Percentiles rank a stretch among this genome's conserved stretches.
These are phyloP conservation scores for Onchidella celtica DNA, from an alignment of 2,888 invertebrate genomes.

Conservation along the genomic window DNA sequence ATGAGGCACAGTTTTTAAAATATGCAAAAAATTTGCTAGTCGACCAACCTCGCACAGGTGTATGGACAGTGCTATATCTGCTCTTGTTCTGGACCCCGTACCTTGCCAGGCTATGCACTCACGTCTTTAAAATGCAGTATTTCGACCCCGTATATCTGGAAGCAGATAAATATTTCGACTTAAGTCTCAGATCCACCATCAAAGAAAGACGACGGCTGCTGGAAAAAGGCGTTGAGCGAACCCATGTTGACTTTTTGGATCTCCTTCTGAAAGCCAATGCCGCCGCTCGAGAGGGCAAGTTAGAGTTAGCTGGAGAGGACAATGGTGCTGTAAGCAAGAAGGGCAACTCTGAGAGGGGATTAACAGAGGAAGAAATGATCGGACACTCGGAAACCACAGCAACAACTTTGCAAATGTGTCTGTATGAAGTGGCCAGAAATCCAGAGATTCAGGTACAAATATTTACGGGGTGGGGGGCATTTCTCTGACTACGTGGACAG, in stretches of 20 bases:
- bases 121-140: conserved; percentile 12
- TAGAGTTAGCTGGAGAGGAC: conserved; percentile 5
- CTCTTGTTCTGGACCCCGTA: background rate
- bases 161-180: conserved; percentile 25
- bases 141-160: conserved; percentile 18
- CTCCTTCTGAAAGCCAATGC: conserved; percentile 34
- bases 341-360: background rate
- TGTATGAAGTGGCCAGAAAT: conserved; percentile 15
- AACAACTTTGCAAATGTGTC: conserved; percentile 34
- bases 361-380: conserved; percentile 33
- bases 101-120: background rate
- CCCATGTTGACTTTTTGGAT: conserved; percentile 23
- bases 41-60: background rate
- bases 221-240: background rate
- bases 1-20: background rate
- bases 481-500: too few species aligned
- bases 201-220: background rate
- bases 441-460: conserved; percentile 42
- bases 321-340: background rate
- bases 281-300: background rate
- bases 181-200: background rate
- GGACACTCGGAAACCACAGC: conserved; percentile 40
- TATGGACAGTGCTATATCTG: background rate
- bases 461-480: too few species aligned
- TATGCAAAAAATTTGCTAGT: conserved; percentile 22